phyloP scores from a whole-genome alignment of 2,888 invertebrate species.

The Rhorus exstirpatorius region DNA sequence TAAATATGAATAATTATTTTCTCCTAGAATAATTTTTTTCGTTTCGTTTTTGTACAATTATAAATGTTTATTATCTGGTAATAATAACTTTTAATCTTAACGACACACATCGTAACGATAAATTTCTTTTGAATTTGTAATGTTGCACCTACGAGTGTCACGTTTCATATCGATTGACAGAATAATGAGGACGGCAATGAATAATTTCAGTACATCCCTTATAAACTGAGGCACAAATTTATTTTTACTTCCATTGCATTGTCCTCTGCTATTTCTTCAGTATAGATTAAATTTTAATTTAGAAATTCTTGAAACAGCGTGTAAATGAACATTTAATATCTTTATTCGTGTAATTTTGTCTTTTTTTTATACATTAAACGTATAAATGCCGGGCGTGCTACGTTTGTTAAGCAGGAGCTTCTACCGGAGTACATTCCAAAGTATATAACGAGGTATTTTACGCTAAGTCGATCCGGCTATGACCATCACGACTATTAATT shows the following conservation, averaged over 20 bases:
- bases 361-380: slow-evolving; percentile 45
- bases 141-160: too few relatives aligned
- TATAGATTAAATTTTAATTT: not conserved
- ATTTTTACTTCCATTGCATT: not conserved
- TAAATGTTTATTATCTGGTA: too few relatives aligned
- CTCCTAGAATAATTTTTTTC: not conserved
- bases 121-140: too few relatives aligned
- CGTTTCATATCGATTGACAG: not conserved
- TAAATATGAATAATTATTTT: not conserved
- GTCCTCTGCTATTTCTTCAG: not conserved
- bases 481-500: too few relatives aligned
- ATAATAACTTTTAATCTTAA: too few relatives aligned
- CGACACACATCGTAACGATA: too few relatives aligned
- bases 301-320: not conserved
- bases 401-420: slow-evolving; percentile 39
- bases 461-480: too few relatives aligned
- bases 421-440: not conserved
- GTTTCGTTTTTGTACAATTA: not conserved
- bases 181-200: not conserved
- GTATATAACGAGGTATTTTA: not conserved
- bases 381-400: not conserved
- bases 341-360: slow-evolving; percentile 1
- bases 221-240: not conserved
- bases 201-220: too few relatives aligned
- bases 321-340: slow-evolving; percentile 7